These are phyloP conservation scores for Indri indri DNA, from an alignment of 2,113 vertebrate genomes.

Conservation along the genomic window DNA sequence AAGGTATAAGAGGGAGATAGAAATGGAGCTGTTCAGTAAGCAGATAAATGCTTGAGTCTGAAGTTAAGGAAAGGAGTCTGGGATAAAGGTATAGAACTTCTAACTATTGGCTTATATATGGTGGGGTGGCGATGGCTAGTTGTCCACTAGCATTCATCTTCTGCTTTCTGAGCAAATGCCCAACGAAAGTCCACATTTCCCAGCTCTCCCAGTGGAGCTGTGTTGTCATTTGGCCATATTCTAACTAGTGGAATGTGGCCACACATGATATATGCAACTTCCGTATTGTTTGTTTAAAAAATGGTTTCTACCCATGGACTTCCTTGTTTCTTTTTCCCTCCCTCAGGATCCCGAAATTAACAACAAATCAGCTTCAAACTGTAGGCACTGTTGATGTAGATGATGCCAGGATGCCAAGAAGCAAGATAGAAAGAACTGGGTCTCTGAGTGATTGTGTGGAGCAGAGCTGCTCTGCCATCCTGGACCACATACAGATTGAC, in stretches of 20 bases:
- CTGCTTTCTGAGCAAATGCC: neutral
- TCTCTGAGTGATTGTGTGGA: neutral
- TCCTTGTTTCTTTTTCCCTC: neutral
- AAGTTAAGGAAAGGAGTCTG: neutral
- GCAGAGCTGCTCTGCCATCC: neutral
- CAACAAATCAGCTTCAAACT: neutral
- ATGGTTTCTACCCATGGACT: neutral
- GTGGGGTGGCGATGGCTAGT: neutral
- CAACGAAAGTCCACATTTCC: neutral
- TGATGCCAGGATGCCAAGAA: neutral
- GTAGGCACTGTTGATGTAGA: neutral
- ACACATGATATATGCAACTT: neutral
- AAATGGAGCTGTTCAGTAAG: neutral
- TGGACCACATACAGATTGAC: neutral
- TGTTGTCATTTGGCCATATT: neutral
- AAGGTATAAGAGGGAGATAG: neutral
- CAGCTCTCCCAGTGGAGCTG: neutral
- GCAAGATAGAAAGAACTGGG: neutral
- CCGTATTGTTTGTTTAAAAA: neutral
- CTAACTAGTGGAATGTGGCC: neutral
- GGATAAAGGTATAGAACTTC: neutral
- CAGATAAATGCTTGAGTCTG: neutral
- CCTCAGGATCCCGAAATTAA: neutral
- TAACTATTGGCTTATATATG: neutral
- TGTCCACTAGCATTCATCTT: neutral